Evolutionary conservation across 2,888 invertebrate genomes (phyloP).

Genomic region (Podabrus alpinus): DNA sequence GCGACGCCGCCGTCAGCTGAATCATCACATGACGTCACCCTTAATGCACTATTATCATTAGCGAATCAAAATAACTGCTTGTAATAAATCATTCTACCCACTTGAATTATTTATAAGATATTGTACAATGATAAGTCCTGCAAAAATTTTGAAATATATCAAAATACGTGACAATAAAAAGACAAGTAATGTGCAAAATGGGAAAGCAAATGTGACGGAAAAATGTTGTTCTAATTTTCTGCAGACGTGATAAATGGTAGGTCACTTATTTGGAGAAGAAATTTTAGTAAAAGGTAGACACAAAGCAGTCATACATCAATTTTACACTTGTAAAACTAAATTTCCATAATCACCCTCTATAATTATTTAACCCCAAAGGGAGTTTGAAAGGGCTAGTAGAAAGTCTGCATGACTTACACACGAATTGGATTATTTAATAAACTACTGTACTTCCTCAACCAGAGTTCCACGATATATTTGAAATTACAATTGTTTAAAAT

Average conservation of each 20-base stretch:
- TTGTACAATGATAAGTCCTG: background rate
- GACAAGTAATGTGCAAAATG: background rate
- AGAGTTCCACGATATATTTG: background rate
- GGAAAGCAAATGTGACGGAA: background rate
- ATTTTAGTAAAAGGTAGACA: background rate
- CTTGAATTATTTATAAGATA: background rate
- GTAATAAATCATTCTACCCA: background rate
- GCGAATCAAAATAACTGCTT: background rate
- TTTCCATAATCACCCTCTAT: background rate
- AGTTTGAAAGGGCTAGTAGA: background rate
- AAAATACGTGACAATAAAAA: background rate
- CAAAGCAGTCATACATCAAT: background rate
- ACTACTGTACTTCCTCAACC: background rate
- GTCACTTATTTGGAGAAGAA: background rate
- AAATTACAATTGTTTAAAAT: background rate
- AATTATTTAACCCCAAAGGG: background rate
- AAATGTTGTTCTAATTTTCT: background rate
- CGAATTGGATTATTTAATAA: background rate
- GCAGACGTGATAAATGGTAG: background rate
- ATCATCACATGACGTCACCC: conserved; percentile 35
- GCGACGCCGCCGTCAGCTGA: conserved; percentile 33
- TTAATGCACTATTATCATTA: conserved; percentile 8
- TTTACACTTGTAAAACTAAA: background rate
- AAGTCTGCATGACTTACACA: background rate
- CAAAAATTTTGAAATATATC: background rate